Evolutionary conservation across 2,113 vertebrate species (phyloP), one percentile per base, ranked within the genome.

Genomic region (Tachycineta bicolor): DNA sequence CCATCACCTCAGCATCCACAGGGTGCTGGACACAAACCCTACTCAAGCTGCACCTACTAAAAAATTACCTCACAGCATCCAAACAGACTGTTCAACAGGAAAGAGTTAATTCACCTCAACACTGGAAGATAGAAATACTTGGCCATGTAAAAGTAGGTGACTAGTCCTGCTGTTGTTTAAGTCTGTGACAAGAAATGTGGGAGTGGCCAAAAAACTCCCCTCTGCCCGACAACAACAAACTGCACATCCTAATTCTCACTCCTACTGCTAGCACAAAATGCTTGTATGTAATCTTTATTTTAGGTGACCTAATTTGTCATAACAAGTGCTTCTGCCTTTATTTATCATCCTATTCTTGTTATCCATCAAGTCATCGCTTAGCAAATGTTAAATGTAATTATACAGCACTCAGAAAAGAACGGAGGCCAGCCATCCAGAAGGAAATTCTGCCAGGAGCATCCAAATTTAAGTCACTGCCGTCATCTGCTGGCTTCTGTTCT

Each of bases 401-500:
- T 37, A 52, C 26, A 73, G 68, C 37, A 12, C 9, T 7, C 64
- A 73, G 44, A 58, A 67, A 89, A 65, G 47, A 58, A 76, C 4
- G 0, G 50, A 34, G 71, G 44, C 24, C 41, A 77, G 55, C 55
- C 89, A 95, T 28, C 52, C 87, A 87, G 87, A 70, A 91, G 50
- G 80, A 49, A 95, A 76, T 63, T 71, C 73, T 81, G 91, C 75
- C 95, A 94, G 91, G 14, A 69, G 78, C 44, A 47, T 31, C 67
- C 4, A 5, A 91, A 87, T 87, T 92, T 77, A 94, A 94, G 90
- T 46, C 89, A 33, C n/a, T 16, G 43, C 83, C 91, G 70, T 87
- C 28, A 21, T 76, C 89, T 93, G 84, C 80, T 84, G 90, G 46
- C 87, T 91, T 93, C 87, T 90, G 60, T 93, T 94, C 96, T 58